Percentiles rank a stretch among this genome's conserved stretches.
Conservation (phyloP, 2,113 vertebrate species). For the Struthidea cinerea region DNA sequence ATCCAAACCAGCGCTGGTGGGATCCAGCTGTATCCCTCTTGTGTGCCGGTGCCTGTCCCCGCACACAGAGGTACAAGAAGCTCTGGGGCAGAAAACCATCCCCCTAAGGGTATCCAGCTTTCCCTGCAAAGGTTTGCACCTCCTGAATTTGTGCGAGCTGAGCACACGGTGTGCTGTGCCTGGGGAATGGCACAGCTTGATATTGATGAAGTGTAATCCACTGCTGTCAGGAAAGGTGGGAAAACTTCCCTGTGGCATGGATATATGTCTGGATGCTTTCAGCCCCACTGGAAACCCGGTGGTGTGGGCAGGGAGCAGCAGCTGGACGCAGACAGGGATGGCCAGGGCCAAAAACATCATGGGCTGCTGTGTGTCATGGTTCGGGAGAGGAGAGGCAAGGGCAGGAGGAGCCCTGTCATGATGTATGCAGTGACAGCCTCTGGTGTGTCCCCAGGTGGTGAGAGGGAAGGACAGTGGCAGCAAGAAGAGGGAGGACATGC, state of each 20-base stretch:
- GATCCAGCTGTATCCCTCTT: too few relatives aligned
- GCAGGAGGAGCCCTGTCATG: fast-evolving
- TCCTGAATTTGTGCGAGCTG: not conserved
- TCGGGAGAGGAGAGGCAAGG: not conserved
- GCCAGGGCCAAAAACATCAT: fast-evolving
- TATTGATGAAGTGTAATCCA: too few relatives aligned
- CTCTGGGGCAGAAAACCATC: not conserved
- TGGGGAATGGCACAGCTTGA: not conserved
- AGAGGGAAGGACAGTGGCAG: not conserved
- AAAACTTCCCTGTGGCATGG: not conserved
- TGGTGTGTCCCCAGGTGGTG: slow-evolving; percentile 38
- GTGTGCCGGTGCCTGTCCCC: not conserved
- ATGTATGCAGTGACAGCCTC: not conserved
- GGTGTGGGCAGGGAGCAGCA: not conserved
- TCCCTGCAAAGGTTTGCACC: not conserved
- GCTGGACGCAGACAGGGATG: fast-evolving
- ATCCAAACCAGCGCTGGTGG: not conserved
- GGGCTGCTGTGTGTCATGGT: not conserved
- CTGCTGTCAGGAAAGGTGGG: too few relatives aligned
- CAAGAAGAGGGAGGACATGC: not conserved
- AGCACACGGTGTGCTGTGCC: not conserved
- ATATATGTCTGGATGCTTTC: fast-evolving
- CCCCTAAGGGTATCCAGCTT: not conserved
- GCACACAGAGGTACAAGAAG: not conserved
- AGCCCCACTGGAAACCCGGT: fast-evolving